phyloP scores from a whole-genome alignment of 2,113 vertebrate genomes.

The Ancistrus triradiatus region DNA sequence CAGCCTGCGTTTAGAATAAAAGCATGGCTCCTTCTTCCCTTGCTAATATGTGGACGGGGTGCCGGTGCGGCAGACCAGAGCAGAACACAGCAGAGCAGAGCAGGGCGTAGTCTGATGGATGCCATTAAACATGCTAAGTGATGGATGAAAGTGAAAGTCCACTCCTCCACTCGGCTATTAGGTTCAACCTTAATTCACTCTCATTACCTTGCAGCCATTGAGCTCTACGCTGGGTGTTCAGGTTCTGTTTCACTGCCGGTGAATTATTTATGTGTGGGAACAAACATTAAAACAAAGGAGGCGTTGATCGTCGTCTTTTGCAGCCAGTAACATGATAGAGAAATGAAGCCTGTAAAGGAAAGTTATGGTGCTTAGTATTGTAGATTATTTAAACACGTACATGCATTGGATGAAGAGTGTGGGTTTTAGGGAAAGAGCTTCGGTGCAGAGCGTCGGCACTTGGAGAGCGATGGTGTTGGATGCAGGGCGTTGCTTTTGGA shows the following conservation, averaged over 20 bases:
- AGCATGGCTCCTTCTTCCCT: background rate
- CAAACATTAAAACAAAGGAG: slow-evolving; percentile 20
- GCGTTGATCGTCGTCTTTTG: background rate
- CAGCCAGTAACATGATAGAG: background rate
- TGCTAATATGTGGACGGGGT: background rate
- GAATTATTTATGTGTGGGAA: slow-evolving; percentile 3
- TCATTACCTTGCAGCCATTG: slow-evolving; percentile 5
- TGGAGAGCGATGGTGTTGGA: background rate
- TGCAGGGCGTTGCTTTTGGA: background rate
- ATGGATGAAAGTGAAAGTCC: background rate
- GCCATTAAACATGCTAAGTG: background rate
- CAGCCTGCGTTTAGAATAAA: background rate
- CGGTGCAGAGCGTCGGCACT: no score
- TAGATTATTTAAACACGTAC: background rate
- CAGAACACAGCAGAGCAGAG: no score
- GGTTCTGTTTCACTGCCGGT: background rate
- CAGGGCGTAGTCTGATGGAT: background rate
- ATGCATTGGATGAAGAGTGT: background rate
- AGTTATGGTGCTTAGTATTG: no score
- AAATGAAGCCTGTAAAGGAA: no score
- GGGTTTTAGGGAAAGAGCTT: no score
- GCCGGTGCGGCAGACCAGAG: no score
- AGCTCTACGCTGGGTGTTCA: background rate
- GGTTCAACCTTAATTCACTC: slow-evolving; percentile 4
- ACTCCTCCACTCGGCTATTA: background rate